phyloP scores from a whole-genome alignment of 2,888 invertebrate species.

The Galerucella pusilla region DNA sequence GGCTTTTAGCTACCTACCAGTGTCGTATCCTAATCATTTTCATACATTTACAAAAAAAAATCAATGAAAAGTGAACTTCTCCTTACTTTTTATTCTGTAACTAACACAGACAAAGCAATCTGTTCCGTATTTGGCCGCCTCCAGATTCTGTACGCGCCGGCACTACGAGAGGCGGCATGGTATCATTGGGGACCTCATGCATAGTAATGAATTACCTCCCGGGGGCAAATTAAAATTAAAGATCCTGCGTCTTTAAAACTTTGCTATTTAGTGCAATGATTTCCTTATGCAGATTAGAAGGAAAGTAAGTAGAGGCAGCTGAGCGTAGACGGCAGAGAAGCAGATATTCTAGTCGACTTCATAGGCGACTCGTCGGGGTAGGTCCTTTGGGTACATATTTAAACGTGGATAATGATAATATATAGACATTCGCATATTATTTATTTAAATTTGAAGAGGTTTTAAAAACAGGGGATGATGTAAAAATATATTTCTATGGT shows the following conservation, averaged over 20 bases:
- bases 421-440: too few species aligned
- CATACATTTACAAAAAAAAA: too few species aligned
- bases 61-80: too few species aligned
- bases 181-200: conserved; percentile 62
- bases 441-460: too few species aligned
- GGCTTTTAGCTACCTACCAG: too few species aligned
- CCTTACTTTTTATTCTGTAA: background rate
- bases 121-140: conserved; percentile 7
- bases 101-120: background rate
- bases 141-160: background rate
- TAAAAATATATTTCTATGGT: too few species aligned
- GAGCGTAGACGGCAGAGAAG: conserved; percentile 33
- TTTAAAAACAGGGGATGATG: too few species aligned
- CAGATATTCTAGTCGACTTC: conserved; percentile 16
- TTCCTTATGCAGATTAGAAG: conserved; percentile 64
- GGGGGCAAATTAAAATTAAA: conserved; percentile 67
- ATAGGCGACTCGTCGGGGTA: background rate
- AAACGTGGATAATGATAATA: background rate
- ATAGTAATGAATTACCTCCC: conserved; percentile 68
- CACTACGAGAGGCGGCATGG: background rate
- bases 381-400: background rate
- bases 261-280: conserved; percentile 67
- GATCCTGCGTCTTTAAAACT: conserved; percentile 66
- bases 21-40: too few species aligned
- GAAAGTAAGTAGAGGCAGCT: conserved; percentile 36